Percentiles rank a stretch among this genome's conserved stretches.
Evolutionary conservation across 1,140 invertebrate species (phyloP).

Genomic region (Drosophila sp.): DNA sequence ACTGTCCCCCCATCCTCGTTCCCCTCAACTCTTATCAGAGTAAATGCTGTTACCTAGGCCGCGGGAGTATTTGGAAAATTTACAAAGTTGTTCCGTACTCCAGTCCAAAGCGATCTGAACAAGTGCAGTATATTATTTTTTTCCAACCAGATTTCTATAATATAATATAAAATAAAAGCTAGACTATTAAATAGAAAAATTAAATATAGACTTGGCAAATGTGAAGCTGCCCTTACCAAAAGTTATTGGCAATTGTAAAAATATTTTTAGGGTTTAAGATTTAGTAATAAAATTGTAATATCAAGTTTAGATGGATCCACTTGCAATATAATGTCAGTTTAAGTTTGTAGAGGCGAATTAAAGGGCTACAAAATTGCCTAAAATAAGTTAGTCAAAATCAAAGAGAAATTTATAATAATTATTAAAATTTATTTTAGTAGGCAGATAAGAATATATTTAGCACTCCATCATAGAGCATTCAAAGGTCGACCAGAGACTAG

Average conservation of each 20-base stretch:
- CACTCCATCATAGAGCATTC: constrained; percentile 38
- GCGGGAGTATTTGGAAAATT: constrained; percentile 44
- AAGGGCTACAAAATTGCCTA: too few relatives aligned
- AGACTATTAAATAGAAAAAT: neutral
- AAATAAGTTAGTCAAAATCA: too few relatives aligned
- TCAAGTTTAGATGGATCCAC: too few relatives aligned
- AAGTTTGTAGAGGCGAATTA: too few relatives aligned
- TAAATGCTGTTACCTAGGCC: constrained; percentile 21
- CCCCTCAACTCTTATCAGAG: constrained; percentile 47
- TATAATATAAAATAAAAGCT: neutral
- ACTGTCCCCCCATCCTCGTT: neutral
- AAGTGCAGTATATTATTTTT: constrained; percentile 6
- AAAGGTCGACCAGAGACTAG: neutral
- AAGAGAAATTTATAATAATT: too few relatives aligned
- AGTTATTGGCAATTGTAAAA: too few relatives aligned
- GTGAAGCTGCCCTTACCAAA: too few relatives aligned
- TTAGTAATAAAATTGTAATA: too few relatives aligned
- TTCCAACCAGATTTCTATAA: constrained; percentile 4
- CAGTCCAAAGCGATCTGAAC: neutral
- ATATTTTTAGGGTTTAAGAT: too few relatives aligned
- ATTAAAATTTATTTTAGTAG: too few relatives aligned
- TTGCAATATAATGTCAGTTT: too few relatives aligned
- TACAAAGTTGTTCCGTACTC: constrained; percentile 26
- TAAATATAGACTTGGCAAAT: neutral
- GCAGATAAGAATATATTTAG: too few relatives aligned